Percentiles rank a stretch among this genome's conserved stretches.
Conservation (phyloP, 2,113 vertebrate genomes). For the Periophthalmus modestus region DNA sequence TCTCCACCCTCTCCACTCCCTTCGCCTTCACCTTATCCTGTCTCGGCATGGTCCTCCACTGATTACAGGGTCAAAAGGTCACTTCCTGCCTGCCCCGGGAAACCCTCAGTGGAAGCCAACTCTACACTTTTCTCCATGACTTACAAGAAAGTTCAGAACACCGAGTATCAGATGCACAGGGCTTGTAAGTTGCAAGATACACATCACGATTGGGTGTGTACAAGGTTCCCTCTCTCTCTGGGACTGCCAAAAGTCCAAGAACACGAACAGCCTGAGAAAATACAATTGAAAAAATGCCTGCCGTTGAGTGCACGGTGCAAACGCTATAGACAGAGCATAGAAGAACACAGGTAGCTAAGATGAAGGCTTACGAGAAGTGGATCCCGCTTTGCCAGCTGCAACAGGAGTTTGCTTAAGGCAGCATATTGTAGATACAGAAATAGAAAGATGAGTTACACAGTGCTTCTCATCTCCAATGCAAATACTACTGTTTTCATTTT, state of each 20-base stretch:
- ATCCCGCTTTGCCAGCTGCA: conserved; percentile 3
- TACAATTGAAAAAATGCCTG: conserved; percentile 1
- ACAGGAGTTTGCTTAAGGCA: conserved; percentile 32
- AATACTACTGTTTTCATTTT: conserved; percentile 13
- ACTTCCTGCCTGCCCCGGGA: conserved; percentile 24
- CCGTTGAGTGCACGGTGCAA: conserved; percentile 4
- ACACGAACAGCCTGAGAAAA: conserved; percentile 19
- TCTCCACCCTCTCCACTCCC: background rate
- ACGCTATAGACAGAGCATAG: background rate
- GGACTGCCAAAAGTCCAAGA: conserved; percentile 32
- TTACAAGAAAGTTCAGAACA: conserved; percentile 12
- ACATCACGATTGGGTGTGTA: background rate
- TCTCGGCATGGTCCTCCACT: conserved; percentile 17
- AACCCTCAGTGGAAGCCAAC: conserved; percentile 50
- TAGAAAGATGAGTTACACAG: conserved; percentile 9
- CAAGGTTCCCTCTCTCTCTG: conserved; percentile 36
- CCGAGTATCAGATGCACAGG: background rate
- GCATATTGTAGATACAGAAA: conserved; percentile 2
- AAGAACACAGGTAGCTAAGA: background rate
- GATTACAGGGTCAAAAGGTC: conserved; percentile 41
- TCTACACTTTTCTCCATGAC: conserved; percentile 14
- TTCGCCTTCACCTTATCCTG: conserved; percentile 18
- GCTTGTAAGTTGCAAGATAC: background rate
- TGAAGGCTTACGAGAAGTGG: conserved; percentile 2
- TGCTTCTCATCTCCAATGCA: conserved; percentile 23